Base-by-base conservation (phyloP, 2,797 vertebrate species). In the Pygocentrus nattereri region DNA sequence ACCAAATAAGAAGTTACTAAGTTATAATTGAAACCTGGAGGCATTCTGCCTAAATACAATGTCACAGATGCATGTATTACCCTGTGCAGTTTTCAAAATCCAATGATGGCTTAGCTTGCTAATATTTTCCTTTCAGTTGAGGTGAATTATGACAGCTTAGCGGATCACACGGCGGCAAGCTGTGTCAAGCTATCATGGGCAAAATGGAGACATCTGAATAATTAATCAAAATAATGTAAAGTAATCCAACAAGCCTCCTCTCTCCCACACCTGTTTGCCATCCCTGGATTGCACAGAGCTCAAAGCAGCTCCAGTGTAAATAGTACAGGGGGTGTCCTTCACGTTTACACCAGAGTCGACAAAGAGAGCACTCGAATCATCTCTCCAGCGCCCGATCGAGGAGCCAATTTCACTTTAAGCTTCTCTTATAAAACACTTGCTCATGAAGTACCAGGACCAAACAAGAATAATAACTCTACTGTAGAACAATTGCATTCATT, bases 211-310 rank as follows among this genome's bases (percentile, higher is more conserved):
- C 90, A 89, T 93, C 91, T 95, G 91, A 95, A 94, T 94, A 93
- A 95, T 95, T 94, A 89, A 95, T 95, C 93, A 89, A 93, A 94
- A 94, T 94, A 94, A 94, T 94, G 94, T 95, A 94, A 94, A 95
- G 90, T 93, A 94, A 95, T 94, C 91, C 94, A 90, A 87, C 89
- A 87, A 87, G 92, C 90, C 92, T 92, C 92, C 85, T 89, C 90
- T 91, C 41, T 87, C 87, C 25, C 86, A 93, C 89, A 92, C 90
- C 92, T 93, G 92, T 88, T 86, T 89, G 88, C 81, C 79, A 87
- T 90, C 91, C 87, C 88, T 78, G 90, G 90, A 86, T 83, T 47
- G 87, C 58, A 88, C 90, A 91, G 90, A 80, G 88, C 78, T 91
- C 90, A 91, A 88, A 89, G 73, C 11, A 76, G 25, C 67, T 70